Percentiles rank a stretch among this genome's conserved stretches.
These are phyloP conservation scores for Penaeus monodon DNA, from an alignment of 2,888 invertebrate genomes.

Conservation along the genomic window DNA sequence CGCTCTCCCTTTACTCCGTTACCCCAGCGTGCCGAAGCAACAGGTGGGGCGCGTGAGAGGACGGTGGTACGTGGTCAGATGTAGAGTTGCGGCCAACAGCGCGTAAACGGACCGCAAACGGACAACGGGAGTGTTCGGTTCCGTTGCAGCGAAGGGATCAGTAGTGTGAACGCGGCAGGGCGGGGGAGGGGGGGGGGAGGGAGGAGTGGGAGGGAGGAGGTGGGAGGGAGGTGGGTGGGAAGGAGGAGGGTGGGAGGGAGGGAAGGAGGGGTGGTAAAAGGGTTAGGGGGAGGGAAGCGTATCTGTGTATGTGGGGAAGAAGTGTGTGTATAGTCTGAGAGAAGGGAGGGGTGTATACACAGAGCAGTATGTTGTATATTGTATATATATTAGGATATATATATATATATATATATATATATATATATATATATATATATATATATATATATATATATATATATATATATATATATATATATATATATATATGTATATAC, in stretches of 20 bases:
- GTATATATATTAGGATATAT: not conserved
- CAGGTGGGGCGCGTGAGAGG: too few species aligned
- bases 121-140: too few species aligned
- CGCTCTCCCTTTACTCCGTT: not conserved
- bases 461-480: not conserved
- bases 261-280: not conserved
- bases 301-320: conserved; percentile 1
- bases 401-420: not conserved
- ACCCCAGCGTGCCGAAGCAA: too few species aligned
- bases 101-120: too few species aligned
- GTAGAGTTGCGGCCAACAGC: too few species aligned
- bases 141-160: not conserved
- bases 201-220: not conserved
- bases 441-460: not conserved
- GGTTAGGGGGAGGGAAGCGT: not conserved
- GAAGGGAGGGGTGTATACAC: too few species aligned
- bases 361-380: too few species aligned
- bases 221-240: not conserved
- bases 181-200: not conserved
- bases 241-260: not conserved
- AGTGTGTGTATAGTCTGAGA: not conserved
- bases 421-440: not conserved
- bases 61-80: too few species aligned
- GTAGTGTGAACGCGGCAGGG: not conserved
- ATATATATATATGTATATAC: not conserved